Percentiles rank a stretch among this genome's conserved stretches.
phyloP scores from a whole-genome alignment of 2,888 invertebrate genomes.

The Candidula unifasciata region DNA sequence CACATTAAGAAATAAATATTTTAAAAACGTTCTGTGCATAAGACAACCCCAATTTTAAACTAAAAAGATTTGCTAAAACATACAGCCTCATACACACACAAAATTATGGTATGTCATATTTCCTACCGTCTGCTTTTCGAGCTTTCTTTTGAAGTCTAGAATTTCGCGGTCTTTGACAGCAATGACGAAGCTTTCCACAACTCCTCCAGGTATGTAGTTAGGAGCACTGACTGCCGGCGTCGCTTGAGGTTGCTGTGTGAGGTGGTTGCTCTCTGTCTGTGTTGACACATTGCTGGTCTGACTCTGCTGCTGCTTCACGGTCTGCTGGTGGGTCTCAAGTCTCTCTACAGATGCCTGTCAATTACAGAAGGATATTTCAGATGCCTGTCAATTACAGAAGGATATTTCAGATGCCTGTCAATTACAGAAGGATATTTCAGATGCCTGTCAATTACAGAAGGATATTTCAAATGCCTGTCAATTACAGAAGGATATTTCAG shows the following conservation, averaged over 20 bases:
- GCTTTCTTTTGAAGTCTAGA: neutral
- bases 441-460: too few species aligned
- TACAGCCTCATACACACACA: neutral
- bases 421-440: too few species aligned
- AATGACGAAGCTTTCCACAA: constrained; percentile 17
- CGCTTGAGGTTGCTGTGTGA: neutral
- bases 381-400: neutral
- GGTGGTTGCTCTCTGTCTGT: too few species aligned
- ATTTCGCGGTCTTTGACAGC: constrained; percentile 12
- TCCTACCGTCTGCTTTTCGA: neutral
- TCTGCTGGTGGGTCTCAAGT: neutral
- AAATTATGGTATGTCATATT: neutral
- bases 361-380: too few species aligned
- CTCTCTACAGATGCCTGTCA: neutral
- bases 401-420: neutral
- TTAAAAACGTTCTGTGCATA: too few species aligned
- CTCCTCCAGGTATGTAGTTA: neutral
- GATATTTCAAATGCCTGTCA: too few species aligned
- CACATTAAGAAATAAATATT: too few species aligned
- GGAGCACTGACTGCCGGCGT: neutral
- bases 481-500: too few species aligned
- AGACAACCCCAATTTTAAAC: too few species aligned
- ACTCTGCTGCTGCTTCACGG: neutral
- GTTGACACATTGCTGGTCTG: neutral
- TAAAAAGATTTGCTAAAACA: too few species aligned